Evolutionary conservation across 2,113 vertebrate genomes (phyloP).

Genomic region (Hypomesus transpacificus): DNA sequence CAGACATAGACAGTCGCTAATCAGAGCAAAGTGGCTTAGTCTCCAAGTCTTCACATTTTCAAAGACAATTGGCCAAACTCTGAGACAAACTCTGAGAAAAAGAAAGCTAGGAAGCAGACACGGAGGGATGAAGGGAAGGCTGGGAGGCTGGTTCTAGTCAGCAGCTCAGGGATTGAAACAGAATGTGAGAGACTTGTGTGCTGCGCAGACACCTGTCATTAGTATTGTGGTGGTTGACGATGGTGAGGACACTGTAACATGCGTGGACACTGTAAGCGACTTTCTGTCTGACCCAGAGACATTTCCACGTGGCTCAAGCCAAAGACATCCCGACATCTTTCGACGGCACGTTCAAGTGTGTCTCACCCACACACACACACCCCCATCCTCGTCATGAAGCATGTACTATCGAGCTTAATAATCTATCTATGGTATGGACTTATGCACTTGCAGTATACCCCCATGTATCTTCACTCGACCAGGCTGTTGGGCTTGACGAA

Average conservation of each 20-base stretch:
- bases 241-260: constrained; percentile 40
- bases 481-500: constrained; percentile 41
- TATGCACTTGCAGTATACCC: constrained; percentile 36
- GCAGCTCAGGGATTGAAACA: constrained; percentile 66
- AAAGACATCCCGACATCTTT: constrained; percentile 64
- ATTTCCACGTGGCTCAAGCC: constrained; percentile 67
- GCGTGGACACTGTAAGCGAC: constrained; percentile 36
- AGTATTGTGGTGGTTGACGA: background rate
- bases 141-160: constrained; percentile 39
- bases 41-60: too few relatives aligned
- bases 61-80: constrained; percentile 6
- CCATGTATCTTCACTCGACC: constrained; percentile 47
- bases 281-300: constrained; percentile 39
- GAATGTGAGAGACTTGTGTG: constrained; percentile 9
- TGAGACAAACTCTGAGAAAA: constrained; percentile 3
- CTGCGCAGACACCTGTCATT: constrained; percentile 4
- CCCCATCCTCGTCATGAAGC: constrained; percentile 48
- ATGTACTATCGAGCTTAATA: constrained; percentile 58
- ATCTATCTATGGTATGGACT: constrained; percentile 52
- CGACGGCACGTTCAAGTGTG: constrained; percentile 28
- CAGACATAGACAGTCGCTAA: too few relatives aligned
- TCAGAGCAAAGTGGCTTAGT: too few relatives aligned
- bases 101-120: constrained; percentile 13
- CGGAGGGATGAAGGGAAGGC: constrained; percentile 23
- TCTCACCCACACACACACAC: constrained; percentile 46